Conservation (phyloP, 2,888 invertebrate genomes). For the Frankliniella fusca region DNA sequence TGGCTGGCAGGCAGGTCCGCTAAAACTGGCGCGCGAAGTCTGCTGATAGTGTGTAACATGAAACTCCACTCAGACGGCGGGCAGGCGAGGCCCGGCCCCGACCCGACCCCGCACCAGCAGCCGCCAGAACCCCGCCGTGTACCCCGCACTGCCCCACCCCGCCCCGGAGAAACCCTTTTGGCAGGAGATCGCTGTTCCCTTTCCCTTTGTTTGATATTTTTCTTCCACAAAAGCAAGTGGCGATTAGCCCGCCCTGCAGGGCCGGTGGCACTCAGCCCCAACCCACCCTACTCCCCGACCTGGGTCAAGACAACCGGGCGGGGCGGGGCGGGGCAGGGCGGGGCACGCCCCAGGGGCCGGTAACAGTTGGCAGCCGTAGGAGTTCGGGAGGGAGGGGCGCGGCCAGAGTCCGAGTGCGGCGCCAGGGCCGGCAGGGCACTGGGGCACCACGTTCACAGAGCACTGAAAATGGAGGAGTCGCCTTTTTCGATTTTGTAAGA, state of each 20-base stretch:
- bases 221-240: neutral
- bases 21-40: conserved; percentile 10
- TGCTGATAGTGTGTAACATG: neutral
- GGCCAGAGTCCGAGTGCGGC: neutral
- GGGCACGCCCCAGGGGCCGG: neutral
- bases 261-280: neutral
- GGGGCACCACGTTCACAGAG: too few species aligned
- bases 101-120: too few species aligned
- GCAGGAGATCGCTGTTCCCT: too few species aligned
- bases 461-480: too few species aligned
- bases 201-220: neutral
- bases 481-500: too few species aligned
- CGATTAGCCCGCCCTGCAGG: neutral
- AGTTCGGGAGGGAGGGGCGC: neutral
- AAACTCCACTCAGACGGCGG: neutral
- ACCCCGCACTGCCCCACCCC: too few species aligned
- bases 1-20: neutral
- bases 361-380: conserved; percentile 5
- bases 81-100: neutral
- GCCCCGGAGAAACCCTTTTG: too few species aligned
- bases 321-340: too few species aligned
- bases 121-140: neutral
- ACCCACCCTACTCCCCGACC: conserved; percentile 1
- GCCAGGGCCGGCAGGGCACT: too few species aligned
- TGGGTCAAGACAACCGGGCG: neutral